Evolutionary conservation across 2,888 invertebrate genomes (phyloP), one percentile per base, ranked within the genome.

Genomic region (Drosophila sordidula): DNA sequence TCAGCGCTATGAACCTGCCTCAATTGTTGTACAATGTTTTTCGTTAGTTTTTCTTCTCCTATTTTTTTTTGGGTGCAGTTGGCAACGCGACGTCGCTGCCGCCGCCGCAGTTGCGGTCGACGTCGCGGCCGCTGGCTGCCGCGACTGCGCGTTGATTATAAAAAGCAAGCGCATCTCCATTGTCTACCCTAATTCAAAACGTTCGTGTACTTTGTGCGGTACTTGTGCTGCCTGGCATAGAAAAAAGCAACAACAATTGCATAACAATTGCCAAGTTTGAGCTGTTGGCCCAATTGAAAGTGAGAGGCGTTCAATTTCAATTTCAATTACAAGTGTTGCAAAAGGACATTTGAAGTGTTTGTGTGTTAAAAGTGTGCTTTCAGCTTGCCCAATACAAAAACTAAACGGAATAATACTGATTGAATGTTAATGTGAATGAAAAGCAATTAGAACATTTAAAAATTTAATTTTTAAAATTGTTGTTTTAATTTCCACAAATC

Each of bases 111-210:
- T 44, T 54, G 57, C 25, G 9, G 72, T 22, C 49, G 44, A 34
- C 41, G 38, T 8, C 26, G 18, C 11, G 41, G 66, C 46, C 41
- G 61, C 44, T 52, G 63, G 52, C 70, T 47, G 59, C 65, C 44
- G 77, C 65, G 80, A 57, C 70, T 71, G 86, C 67, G 78, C 79
- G 77, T 79, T 85, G 80, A 80, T 89, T 89, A 89, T 89, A 89
- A 89, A 88, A 89, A 90, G 90, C 86, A 76, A 75, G 80, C 88
- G 89, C 84, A 81, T 86, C 87, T 83, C 90, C 76, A 84, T 75
- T 77, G 72, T 84, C 76, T 81, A 89, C 81, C 90, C 90, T 89
- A 90, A 89, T 90, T 89, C 87, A 86, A 89, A 86, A 74, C 89
- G 86, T 77, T 88, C 80, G 84, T 87, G 87, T 89, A 87, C 89